A percentile compares a stretch with the other conserved stretches of the same genome.
Evolutionary conservation across 2,888 invertebrate genomes (phyloP).

Genomic region (Drosophila borborema): DNA sequence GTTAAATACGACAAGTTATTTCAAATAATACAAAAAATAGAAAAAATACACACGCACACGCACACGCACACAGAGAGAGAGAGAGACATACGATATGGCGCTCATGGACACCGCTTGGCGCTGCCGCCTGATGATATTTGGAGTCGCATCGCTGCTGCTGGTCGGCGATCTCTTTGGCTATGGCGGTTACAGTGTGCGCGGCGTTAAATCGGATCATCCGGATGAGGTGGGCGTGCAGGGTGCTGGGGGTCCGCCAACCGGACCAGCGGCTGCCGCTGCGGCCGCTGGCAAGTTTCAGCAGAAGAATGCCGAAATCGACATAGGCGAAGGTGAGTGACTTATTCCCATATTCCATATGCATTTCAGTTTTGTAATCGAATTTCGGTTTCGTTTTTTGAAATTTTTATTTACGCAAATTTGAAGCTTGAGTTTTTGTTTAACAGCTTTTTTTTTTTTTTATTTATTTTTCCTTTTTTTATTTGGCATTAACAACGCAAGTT

Average conservation of each 20-base stretch:
- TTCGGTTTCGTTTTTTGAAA: conserved; percentile 12
- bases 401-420: conserved; percentile 35
- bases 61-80: no score
- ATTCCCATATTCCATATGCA: conserved; percentile 16
- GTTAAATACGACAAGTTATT: conserved; percentile 4
- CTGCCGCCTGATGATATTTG: conserved; percentile 84
- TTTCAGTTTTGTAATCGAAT: conserved; percentile 25
- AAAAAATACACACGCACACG: neutral
- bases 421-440: conserved; percentile 22
- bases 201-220: conserved; percentile 83
- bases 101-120: conserved; percentile 85
- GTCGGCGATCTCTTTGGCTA: conserved; percentile 85
- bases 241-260: conserved; percentile 57
- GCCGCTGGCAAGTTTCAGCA: conserved; percentile 82
- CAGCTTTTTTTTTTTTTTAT: neutral
- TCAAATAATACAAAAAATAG: neutral
- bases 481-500: conserved; percentile 41
- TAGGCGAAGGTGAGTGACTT: conserved; percentile 83
- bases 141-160: conserved; percentile 82
- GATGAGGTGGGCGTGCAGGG: conserved; percentile 71
- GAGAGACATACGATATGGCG: conserved; percentile 44
- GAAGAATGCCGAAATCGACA: conserved; percentile 84
- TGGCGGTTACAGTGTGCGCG: conserved; percentile 81
- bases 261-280: conserved; percentile 73
- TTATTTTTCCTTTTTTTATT: conserved; percentile 18